Conservation (phyloP, 2,888 invertebrate species). For the Azorinus chamasolen region DNA sequence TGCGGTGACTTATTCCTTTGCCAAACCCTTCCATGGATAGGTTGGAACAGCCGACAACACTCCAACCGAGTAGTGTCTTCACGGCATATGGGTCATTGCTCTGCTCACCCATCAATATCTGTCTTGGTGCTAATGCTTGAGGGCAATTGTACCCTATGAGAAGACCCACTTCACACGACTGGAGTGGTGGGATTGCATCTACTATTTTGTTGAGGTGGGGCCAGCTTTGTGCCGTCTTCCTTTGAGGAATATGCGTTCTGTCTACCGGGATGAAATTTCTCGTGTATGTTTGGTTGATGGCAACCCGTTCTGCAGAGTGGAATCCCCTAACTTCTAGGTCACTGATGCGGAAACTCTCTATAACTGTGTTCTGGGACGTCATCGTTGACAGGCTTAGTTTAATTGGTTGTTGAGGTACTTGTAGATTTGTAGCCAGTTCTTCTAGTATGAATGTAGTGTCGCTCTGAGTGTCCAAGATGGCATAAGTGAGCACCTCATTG, state of each 20-base stretch:
- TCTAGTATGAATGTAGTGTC: constrained; percentile 61
- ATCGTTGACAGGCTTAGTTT: no score
- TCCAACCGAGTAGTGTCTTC: no score
- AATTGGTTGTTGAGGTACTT: no score
- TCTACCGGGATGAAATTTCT: constrained; percentile 52
- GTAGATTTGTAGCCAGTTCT: constrained; percentile 25
- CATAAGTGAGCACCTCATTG: no score
- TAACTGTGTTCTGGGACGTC: constrained; percentile 12
- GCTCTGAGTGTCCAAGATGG: constrained; percentile 63
- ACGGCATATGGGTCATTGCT: no score
- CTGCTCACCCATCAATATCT: no score
- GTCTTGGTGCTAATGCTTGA: constrained; percentile 48
- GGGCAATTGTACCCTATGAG: constrained; percentile 58
- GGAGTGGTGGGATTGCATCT: no score
- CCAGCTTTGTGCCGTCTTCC: no score
- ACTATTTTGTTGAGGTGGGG: constrained; percentile 52
- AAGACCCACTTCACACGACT: no score
- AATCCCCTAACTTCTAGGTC: constrained; percentile 42
- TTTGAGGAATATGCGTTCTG: constrained; percentile 24
- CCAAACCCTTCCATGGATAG: no score
- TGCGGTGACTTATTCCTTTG: no score
- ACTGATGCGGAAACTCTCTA: constrained; percentile 19
- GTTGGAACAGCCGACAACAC: no score
- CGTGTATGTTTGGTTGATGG: constrained; percentile 20
- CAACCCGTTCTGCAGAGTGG: constrained; percentile 15